phyloP scores from a whole-genome alignment of 1,140 invertebrate genomes.

The Dinothrombium tinctorium region DNA sequence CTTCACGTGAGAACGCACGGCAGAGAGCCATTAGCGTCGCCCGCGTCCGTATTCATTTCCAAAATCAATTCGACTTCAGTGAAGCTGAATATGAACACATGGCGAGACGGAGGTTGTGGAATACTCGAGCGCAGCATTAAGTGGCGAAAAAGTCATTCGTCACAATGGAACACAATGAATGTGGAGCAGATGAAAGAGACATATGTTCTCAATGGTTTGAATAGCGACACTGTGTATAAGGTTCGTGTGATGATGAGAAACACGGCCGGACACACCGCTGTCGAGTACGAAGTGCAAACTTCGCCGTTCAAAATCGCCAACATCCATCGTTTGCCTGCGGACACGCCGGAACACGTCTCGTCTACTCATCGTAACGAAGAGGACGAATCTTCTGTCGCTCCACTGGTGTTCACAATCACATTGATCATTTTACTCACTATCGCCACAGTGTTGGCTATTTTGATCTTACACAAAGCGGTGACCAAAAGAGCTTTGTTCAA shows the following conservation, averaged over 20 bases:
- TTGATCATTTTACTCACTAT: no score
- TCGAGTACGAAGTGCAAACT: slow-evolving; percentile 2
- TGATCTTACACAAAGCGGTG: no score
- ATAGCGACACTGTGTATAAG: background rate
- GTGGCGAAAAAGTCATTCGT: slow-evolving; percentile 23
- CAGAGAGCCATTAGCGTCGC: background rate
- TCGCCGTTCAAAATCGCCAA: background rate
- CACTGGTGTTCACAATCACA: background rate
- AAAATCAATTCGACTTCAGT: slow-evolving; percentile 56
- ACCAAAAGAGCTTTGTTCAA: no score
- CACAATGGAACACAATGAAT: slow-evolving; percentile 2
- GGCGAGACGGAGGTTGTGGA: slow-evolving; percentile 80
- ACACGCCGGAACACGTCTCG: background rate
- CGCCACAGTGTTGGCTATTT: no score
- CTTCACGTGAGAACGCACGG: background rate
- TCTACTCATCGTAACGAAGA: no score
- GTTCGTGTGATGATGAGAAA: slow-evolving; percentile 1
- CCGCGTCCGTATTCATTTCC: background rate
- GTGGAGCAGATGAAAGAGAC: background rate
- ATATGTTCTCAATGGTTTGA: background rate
- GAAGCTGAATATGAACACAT: slow-evolving; percentile 64
- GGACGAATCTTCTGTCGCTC: background rate
- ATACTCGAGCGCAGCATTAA: slow-evolving; percentile 33
- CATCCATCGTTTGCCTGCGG: background rate
- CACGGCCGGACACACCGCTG: background rate